These are phyloP conservation scores for Drosophila baimaii DNA, from an alignment of 1,140 invertebrate genomes.

Conservation along the genomic window DNA sequence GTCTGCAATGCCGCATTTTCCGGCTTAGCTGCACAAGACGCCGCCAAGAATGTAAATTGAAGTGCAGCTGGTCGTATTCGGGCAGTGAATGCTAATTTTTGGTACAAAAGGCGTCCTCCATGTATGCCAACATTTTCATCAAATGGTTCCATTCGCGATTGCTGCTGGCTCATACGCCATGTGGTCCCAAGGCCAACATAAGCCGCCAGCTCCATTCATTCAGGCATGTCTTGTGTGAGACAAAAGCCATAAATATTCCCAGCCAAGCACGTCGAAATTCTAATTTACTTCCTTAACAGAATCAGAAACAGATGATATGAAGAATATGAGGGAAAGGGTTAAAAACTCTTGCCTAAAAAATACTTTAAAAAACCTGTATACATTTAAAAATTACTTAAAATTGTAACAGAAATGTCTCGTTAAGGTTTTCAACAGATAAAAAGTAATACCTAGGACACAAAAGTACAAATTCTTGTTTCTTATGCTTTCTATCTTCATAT, in stretches of 20 bases:
- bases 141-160: slow-evolving; percentile 38
- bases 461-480: no score
- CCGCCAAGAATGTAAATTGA: slow-evolving; percentile 30
- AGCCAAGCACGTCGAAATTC: slow-evolving; percentile 55
- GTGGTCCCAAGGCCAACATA: slow-evolving; percentile 44
- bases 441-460: no score
- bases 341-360: neutral
- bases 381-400: neutral
- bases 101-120: neutral
- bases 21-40: slow-evolving; percentile 1
- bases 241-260: slow-evolving; percentile 54
- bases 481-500: neutral
- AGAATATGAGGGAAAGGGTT: neutral
- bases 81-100: slow-evolving; percentile 40
- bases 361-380: no score
- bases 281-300: slow-evolving; percentile 59
- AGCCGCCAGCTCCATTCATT: neutral
- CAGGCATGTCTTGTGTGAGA: slow-evolving; percentile 11
- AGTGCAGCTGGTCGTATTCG: slow-evolving; percentile 17
- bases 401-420: neutral
- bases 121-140: slow-evolving; percentile 49
- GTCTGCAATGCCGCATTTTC: neutral
- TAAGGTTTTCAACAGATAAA: neutral
- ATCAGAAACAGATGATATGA: slow-evolving; percentile 5
- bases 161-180: slow-evolving; percentile 50